phyloP scores from a whole-genome alignment of 2,888 invertebrate genomes.

The Dynastes tityus region DNA sequence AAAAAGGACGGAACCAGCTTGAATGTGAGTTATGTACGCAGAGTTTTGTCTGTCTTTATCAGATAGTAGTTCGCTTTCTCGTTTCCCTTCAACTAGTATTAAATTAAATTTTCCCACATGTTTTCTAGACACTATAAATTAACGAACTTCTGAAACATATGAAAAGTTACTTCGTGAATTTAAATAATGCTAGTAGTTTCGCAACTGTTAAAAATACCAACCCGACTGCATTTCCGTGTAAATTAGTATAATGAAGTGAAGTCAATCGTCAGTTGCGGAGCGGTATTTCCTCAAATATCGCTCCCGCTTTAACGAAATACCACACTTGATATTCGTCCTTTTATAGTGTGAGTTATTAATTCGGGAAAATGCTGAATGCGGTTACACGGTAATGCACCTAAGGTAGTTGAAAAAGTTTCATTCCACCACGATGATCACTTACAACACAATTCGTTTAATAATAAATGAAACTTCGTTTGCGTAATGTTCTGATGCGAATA shows the following conservation, averaged over 20 bases:
- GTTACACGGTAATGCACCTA: background rate
- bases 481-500: too few species aligned
- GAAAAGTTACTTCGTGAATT: slow-evolving; percentile 63
- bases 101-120: slow-evolving; percentile 65
- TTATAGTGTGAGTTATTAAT: background rate
- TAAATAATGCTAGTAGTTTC: slow-evolving; percentile 60
- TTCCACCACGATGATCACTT: too few species aligned
- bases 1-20: slow-evolving; percentile 31
- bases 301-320: slow-evolving; percentile 3
- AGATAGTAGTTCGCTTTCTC: slow-evolving; percentile 15
- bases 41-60: slow-evolving; percentile 34
- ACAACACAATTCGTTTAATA: too few species aligned
- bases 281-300: slow-evolving; percentile 29
- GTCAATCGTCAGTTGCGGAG: slow-evolving; percentile 55
- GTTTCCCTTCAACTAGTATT: slow-evolving; percentile 26
- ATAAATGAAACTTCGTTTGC: too few species aligned
- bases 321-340: background rate
- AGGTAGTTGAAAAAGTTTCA: too few species aligned
- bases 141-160: slow-evolving; percentile 63
- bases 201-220: slow-evolving; percentile 62
- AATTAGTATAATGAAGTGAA: slow-evolving; percentile 55
- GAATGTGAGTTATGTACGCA: slow-evolving; percentile 39
- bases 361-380: background rate
- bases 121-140: slow-evolving; percentile 65
- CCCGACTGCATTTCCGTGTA: slow-evolving; percentile 40